A percentile compares a stretch with the other conserved stretches of the same genome.
Conservation (phyloP, 2,113 vertebrate species). For the Mirza zaza region DNA sequence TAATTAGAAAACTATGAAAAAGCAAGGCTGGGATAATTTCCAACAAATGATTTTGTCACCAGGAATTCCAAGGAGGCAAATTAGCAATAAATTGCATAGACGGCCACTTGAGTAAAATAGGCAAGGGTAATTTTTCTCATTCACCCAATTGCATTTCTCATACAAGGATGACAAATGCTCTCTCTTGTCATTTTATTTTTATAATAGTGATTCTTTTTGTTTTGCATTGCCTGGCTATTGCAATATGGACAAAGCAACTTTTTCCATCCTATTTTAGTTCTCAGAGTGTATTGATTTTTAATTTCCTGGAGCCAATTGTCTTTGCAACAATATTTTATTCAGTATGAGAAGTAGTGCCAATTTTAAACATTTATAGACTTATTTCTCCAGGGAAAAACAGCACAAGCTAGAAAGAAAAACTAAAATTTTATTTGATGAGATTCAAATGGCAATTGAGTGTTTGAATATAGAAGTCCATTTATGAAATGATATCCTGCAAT, state of each 20-base stretch:
- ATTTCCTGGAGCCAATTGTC: constrained; percentile 44
- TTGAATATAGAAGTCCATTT: neutral
- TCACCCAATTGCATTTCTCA: neutral
- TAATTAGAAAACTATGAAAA: neutral
- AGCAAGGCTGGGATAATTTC: too few relatives aligned
- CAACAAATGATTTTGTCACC: neutral
- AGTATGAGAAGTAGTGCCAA: neutral
- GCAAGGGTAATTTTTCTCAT: neutral
- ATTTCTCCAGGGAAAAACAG: constrained; percentile 20
- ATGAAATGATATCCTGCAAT: neutral
- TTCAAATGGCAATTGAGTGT: neutral
- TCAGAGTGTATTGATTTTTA: constrained; percentile 25
- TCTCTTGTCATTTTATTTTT: neutral
- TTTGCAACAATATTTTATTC: constrained; percentile 39
- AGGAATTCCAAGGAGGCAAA: neutral
- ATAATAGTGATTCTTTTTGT: neutral
- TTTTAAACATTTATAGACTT: constrained; percentile 41
- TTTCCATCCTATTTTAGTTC: neutral
- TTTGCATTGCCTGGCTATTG: neutral
- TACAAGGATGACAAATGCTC: neutral
- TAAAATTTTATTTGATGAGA: neutral
- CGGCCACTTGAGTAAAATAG: neutral
- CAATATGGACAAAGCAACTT: neutral
- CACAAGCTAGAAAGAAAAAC: neutral
- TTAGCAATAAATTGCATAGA: neutral